Conservation (phyloP, 2,113 vertebrate genomes). For the Pseudorhombus dupliciocellatus region DNA sequence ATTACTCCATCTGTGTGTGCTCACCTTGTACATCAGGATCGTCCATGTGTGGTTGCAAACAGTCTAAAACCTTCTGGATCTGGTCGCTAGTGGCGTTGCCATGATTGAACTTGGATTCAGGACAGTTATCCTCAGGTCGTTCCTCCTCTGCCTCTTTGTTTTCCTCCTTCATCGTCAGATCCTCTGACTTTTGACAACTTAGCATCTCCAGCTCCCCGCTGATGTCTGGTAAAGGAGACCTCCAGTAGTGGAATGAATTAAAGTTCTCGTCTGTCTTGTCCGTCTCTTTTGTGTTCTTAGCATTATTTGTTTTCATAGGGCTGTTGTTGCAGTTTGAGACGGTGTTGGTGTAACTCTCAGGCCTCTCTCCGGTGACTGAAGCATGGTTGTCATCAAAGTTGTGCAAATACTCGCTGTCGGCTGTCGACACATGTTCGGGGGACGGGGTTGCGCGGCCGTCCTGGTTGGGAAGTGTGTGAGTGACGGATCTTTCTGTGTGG, state of each 20-base stretch:
- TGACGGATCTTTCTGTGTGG: constrained; percentile 61
- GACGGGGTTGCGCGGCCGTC: constrained; percentile 72
- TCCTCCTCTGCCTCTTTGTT: constrained; percentile 45
- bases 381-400: constrained; percentile 55
- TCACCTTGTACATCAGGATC: constrained; percentile 90
- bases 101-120: constrained; percentile 49
- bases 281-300: constrained; percentile 53
- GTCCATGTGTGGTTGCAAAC: constrained; percentile 86
- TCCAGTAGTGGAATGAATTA: constrained; percentile 88
- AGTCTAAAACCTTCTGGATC: constrained; percentile 88
- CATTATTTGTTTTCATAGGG: constrained; percentile 50
- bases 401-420: constrained; percentile 64
- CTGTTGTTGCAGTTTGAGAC: constrained; percentile 18
- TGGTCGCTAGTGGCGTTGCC: constrained; percentile 83
- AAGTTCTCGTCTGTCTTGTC: constrained; percentile 80
- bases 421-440: constrained; percentile 59
- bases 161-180: constrained; percentile 28
- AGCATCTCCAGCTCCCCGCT: constrained; percentile 87
- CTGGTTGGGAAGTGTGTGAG: constrained; percentile 72
- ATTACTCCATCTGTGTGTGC: background rate
- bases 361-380: constrained; percentile 20
- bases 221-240: constrained; percentile 87
- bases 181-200: constrained; percentile 61
- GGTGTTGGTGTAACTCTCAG: constrained; percentile 6
- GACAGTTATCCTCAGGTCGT: constrained; percentile 37